phyloP scores from a whole-genome alignment of 2,888 invertebrate species.

The Cheilosia scutellata region DNA sequence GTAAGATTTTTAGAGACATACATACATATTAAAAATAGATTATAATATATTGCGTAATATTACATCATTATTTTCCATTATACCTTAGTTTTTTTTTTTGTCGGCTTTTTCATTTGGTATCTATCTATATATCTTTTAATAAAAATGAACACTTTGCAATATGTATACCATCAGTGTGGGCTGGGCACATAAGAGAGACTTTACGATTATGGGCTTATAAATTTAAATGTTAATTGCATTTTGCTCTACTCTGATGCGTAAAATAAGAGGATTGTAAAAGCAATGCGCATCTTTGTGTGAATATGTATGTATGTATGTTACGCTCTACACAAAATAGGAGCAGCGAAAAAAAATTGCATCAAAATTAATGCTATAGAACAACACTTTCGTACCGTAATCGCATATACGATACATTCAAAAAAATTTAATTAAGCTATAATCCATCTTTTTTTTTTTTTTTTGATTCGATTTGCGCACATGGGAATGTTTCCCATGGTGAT shows the following conservation, averaged over 20 bases:
- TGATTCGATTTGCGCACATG: conserved; percentile 22
- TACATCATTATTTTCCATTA: no score
- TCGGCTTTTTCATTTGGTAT: conserved; percentile 3
- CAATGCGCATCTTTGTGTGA: conserved; percentile 12
- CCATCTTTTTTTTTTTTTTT: conserved; percentile 38
- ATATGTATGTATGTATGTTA: conserved; percentile 1
- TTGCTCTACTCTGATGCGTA: background rate
- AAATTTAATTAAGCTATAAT: conserved; percentile 49
- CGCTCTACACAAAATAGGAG: background rate
- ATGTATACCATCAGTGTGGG: conserved; percentile 15
- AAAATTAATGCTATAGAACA: conserved; percentile 56
- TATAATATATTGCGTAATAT: no score
- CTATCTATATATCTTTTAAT: no score
- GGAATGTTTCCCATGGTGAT: conserved; percentile 11
- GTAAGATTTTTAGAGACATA: no score
- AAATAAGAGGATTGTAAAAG: conserved; percentile 16
- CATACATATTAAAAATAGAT: no score
- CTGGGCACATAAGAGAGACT: conserved; percentile 34
- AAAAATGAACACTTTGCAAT: conserved; percentile 29
- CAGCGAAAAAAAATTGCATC: conserved; percentile 12
- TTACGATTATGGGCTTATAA: conserved; percentile 65
- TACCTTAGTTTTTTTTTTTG: no score
- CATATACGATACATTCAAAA: conserved; percentile 37
- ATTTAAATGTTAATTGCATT: conserved; percentile 67
- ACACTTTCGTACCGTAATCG: conserved; percentile 50